phyloP scores from a whole-genome alignment of 2,888 invertebrate genomes.

The Rhodophaea formosa region DNA sequence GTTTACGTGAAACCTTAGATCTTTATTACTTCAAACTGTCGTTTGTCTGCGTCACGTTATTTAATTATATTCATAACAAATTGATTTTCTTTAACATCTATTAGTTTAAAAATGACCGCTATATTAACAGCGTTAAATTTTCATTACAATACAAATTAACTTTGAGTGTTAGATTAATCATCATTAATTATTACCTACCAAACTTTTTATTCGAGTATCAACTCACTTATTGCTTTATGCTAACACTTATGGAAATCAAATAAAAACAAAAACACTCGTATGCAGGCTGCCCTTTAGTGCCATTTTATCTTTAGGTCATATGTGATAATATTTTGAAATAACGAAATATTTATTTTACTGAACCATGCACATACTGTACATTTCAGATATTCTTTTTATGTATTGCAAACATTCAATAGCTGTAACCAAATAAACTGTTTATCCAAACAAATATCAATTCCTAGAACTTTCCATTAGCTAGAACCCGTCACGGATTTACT shows the following conservation, averaged over 20 bases:
- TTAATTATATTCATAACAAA: conserved; percentile 28
- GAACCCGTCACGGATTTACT: conserved; percentile 20
- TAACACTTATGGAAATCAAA: too few relatives aligned
- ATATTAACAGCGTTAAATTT: not conserved
- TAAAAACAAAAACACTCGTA: too few relatives aligned
- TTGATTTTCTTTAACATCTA: not conserved
- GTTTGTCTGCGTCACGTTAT: conserved; percentile 32
- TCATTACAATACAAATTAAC: not conserved
- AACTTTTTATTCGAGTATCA: too few relatives aligned
- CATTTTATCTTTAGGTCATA: too few relatives aligned
- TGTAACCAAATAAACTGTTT: not conserved
- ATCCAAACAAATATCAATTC: conserved; percentile 6
- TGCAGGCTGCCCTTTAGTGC: too few relatives aligned
- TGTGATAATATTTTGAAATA: too few relatives aligned
- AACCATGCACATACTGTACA: too few relatives aligned
- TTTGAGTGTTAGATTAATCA: not conserved
- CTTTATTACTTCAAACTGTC: conserved; percentile 33
- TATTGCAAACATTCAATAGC: too few relatives aligned
- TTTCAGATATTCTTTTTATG: too few relatives aligned
- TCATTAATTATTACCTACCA: too few relatives aligned
- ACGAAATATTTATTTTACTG: too few relatives aligned
- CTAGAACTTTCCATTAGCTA: not conserved
- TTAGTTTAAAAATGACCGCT: not conserved
- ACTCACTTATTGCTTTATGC: too few relatives aligned
- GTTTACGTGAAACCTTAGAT: conserved; percentile 28